Conservation (phyloP, 64 coral and sea anemone genomes). For the Actinia equina region DNA sequence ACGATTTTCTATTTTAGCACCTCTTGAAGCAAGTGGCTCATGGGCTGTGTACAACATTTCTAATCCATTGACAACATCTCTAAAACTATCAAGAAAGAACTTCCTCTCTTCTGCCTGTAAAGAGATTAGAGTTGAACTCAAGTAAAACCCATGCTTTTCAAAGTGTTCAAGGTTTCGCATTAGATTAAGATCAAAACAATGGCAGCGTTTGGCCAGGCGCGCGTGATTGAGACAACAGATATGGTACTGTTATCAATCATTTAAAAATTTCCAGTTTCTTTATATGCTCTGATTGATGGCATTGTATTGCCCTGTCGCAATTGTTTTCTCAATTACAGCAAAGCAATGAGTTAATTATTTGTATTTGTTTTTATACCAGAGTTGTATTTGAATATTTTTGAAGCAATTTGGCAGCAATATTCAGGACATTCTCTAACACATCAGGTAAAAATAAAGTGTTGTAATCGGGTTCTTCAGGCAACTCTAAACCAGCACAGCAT, state of each 20-base stretch:
- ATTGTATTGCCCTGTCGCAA: too few species aligned
- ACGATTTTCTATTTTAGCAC: not conserved
- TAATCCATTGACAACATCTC: constrained; percentile 28
- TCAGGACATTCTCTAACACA: constrained; percentile 79
- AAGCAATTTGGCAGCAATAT: constrained; percentile 71
- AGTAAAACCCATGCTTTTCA: too few species aligned
- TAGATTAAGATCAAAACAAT: too few species aligned
- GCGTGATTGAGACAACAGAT: too few species aligned
- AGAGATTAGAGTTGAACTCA: not conserved
- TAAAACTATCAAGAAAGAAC: constrained; percentile 22
- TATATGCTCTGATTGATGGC: too few species aligned
- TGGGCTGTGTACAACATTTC: constrained; percentile 43
- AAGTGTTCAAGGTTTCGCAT: too few species aligned
- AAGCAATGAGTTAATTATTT: too few species aligned
- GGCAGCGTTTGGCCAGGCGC: too few species aligned
- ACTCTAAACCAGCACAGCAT: constrained; percentile 74
- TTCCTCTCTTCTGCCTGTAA: constrained; percentile 31
- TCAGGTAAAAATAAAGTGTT: constrained; percentile 74
- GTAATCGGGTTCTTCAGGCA: constrained; percentile 61
- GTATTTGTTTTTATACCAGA: constrained; percentile 17
- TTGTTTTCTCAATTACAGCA: too few species aligned
- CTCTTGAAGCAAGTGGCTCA: constrained; percentile 18
- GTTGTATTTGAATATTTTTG: constrained; percentile 50
- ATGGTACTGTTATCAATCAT: too few species aligned
- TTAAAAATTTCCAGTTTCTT: too few species aligned